Evolutionary conservation across 2,888 invertebrate genomes (phyloP).

Genomic region (Hetaerina titia): DNA sequence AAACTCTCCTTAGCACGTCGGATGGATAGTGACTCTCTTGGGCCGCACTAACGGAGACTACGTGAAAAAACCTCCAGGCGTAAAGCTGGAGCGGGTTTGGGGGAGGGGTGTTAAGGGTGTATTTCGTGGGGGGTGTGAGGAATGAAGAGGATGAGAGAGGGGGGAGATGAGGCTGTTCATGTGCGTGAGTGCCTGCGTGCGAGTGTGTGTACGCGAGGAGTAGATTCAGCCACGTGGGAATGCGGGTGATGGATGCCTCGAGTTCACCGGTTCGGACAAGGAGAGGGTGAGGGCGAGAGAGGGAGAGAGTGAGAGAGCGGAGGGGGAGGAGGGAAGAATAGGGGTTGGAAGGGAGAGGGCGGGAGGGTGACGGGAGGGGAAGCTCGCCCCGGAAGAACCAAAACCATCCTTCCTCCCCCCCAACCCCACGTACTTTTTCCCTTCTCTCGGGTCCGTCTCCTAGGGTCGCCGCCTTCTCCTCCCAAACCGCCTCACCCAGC

Average conservation of each 20-base stretch:
- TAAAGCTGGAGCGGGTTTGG: too few relatives aligned
- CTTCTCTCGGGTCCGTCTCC: neutral
- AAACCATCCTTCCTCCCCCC: neutral
- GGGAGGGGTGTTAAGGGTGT: too few relatives aligned
- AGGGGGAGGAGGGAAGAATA: neutral
- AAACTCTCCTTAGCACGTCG: too few relatives aligned
- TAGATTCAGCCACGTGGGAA: slow-evolving; percentile 50
- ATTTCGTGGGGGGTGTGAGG: neutral
- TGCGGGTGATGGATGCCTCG: slow-evolving; percentile 44
- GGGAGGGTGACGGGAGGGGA: neutral
- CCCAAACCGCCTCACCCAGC: neutral
- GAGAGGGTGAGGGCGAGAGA: neutral
- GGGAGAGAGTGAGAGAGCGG: neutral
- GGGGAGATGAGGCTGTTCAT: neutral
- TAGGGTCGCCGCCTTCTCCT: neutral
- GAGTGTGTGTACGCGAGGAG: neutral
- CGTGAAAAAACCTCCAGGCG: too few relatives aligned
- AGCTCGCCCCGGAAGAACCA: slow-evolving; percentile 13
- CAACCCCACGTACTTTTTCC: neutral
- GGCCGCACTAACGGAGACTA: neutral
- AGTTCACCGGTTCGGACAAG: slow-evolving; percentile 59
- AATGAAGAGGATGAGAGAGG: neutral
- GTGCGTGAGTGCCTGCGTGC: neutral
- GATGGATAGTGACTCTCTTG: too few relatives aligned
- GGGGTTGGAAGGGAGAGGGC: neutral